Base-by-base conservation (phyloP, 2,113 vertebrate species). In the Lathamus discolor region DNA sequence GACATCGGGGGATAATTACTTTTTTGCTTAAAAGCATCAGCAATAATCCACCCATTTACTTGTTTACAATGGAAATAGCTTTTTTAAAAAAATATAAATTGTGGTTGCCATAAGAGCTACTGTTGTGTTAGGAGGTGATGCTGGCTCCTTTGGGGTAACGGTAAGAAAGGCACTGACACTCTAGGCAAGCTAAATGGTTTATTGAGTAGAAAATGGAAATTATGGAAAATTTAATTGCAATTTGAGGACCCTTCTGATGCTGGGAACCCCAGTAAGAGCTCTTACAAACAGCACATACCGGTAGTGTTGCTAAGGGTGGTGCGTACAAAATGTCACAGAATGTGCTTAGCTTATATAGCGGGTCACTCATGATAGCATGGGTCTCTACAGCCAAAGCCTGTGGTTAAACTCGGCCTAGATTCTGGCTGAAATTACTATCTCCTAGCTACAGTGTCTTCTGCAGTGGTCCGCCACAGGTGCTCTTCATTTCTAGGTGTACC, bases 321-420 rank as follows among this genome's bases (percentile, higher is more conserved):
- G 20, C 9, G 10, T 46, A 41, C 17, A 20, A 35, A 35, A 28
- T 0, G 0, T 12, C 23, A 25, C 0, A 0, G 17, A 22, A 10
- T 1, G 11, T 44, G 64, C 48, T 44, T 37, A 57, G 23, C 41
- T 35, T 24, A 9, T 13, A 15, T 4, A 44, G 46, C 6, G 43
- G 41, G 35, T 39, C 14, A 24, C 52, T 20, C 13, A 16, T 12
- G n/a, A 17, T 20, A n/a, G 68, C 3, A 25, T 1, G 5, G 52
- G 3, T 39, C 12, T 51, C 48, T 44, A 6, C 17, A 63, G 54
- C 52, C 27, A 51, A 77, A 51, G 25, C 13, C 44, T 43, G 8
- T 7, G 14, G 9, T 62, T 24, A 35, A 63, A 46, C 33, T 78
- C 46, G 46, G 54, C 67, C 33, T 66, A 25, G 41, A 25, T 39